A percentile compares a stretch with the other conserved stretches of the same genome.
phyloP scores from a whole-genome alignment of 2,113 vertebrate genomes.

The Apteryx mantelli region DNA sequence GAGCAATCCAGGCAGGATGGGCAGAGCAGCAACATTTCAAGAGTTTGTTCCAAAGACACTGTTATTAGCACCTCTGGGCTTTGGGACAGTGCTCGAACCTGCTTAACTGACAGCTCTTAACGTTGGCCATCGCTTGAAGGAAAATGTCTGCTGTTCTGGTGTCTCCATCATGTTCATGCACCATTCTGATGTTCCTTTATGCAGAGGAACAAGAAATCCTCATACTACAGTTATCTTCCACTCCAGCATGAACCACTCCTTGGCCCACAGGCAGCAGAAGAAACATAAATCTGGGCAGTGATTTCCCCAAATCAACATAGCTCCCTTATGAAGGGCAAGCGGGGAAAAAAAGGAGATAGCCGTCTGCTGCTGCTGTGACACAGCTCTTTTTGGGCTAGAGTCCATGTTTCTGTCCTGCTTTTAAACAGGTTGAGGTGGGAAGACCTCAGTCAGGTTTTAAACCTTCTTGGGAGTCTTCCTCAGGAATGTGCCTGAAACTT shows the following conservation, averaged over 20 bases:
- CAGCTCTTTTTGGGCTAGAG: background rate
- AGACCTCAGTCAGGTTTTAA: background rate
- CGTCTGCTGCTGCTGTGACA: background rate
- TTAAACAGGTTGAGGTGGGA: background rate
- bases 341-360: background rate
- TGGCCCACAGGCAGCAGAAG: background rate
- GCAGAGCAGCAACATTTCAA: background rate
- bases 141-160: background rate
- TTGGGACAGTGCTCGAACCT: background rate
- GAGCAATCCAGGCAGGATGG: fast-evolving
- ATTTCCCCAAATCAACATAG: background rate
- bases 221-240: background rate
- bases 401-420: background rate
- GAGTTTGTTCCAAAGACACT: background rate
- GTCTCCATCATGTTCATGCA: background rate
- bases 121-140: background rate
- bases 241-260: background rate
- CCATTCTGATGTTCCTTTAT: background rate
- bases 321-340: background rate
- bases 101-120: background rate
- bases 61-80: background rate
- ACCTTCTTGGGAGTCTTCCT: background rate
- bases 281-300: background rate
- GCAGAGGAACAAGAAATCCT: background rate
- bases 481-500: background rate